These are phyloP conservation scores for Ceuthmochares aereus DNA, from an alignment of 2,113 vertebrate genomes.

Conservation along the genomic window DNA sequence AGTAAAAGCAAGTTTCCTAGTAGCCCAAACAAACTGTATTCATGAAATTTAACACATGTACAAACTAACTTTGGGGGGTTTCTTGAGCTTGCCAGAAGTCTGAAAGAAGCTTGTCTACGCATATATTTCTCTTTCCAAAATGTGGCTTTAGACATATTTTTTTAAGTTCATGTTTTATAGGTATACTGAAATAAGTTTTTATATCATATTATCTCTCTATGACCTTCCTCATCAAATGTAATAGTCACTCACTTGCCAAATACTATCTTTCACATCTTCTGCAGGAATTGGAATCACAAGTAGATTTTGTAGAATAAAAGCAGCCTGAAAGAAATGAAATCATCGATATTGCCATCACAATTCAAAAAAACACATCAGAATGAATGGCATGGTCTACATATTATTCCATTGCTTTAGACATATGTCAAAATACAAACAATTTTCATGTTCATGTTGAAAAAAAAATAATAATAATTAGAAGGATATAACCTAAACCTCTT, in stretches of 20 bases:
- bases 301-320: constrained; percentile 96
- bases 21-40: background rate
- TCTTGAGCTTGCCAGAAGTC: background rate
- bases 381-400: background rate
- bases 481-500: background rate
- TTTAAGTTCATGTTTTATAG: background rate
- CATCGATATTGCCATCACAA: constrained; percentile 78
- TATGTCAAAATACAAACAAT: background rate
- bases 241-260: constrained; percentile 89
- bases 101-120: background rate
- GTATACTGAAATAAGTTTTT: background rate
- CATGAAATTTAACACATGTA: background rate
- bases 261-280: constrained; percentile 82
- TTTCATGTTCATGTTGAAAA: background rate
- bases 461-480: background rate
- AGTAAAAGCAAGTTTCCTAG: background rate
- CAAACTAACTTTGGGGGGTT: background rate
- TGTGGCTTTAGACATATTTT: background rate
- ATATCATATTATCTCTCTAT: background rate
- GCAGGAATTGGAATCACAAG: constrained; percentile 91
- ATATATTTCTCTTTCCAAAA: background rate
- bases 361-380: background rate
- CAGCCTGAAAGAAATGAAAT: constrained; percentile 83
- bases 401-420: background rate
- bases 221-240: background rate